phyloP scores from a whole-genome alignment of 1,140 invertebrate species.

The Aphaenogaster rudis region DNA sequence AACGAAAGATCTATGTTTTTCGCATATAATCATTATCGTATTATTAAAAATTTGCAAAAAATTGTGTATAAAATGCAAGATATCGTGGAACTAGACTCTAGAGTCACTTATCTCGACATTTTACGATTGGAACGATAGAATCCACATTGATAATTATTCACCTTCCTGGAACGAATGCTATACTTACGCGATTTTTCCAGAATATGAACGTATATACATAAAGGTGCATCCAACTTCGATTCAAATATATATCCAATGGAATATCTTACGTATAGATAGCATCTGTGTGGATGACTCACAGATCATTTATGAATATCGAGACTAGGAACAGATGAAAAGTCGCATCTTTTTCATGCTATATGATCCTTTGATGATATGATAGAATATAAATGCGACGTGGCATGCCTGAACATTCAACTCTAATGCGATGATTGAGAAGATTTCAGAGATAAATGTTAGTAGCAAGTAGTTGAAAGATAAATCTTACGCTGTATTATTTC shows the following conservation, averaged over 20 bases:
- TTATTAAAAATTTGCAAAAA: conserved; percentile 34
- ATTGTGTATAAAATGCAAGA: not conserved
- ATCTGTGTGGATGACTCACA: conserved; percentile 12
- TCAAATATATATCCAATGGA: conserved; percentile 11
- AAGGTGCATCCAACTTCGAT: conserved; percentile 27
- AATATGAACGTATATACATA: conserved; percentile 45
- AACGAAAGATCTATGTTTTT: conserved; percentile 25
- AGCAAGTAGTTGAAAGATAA: conserved; percentile 28
- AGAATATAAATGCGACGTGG: conserved; percentile 68
- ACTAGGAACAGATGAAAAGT: conserved; percentile 49
- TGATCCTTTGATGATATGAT: conserved; percentile 60
- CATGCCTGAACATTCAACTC: conserved; percentile 73
- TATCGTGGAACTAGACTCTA: not conserved
- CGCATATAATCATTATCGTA: not conserved
- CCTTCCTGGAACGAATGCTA: conserved; percentile 1
- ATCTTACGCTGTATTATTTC: not conserved
- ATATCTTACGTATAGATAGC: conserved; percentile 14
- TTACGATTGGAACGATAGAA: not conserved
- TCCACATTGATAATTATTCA: not conserved
- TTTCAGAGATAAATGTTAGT: conserved; percentile 49
- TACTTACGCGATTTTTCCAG: conserved; percentile 44
- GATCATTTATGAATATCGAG: conserved; percentile 30
- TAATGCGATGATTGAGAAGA: conserved; percentile 58
- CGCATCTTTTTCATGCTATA: conserved; percentile 72
- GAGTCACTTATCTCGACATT: conserved; percentile 26